Base-by-base conservation (phyloP, 2,797 vertebrate species). In the Antennarius maculatus region DNA sequence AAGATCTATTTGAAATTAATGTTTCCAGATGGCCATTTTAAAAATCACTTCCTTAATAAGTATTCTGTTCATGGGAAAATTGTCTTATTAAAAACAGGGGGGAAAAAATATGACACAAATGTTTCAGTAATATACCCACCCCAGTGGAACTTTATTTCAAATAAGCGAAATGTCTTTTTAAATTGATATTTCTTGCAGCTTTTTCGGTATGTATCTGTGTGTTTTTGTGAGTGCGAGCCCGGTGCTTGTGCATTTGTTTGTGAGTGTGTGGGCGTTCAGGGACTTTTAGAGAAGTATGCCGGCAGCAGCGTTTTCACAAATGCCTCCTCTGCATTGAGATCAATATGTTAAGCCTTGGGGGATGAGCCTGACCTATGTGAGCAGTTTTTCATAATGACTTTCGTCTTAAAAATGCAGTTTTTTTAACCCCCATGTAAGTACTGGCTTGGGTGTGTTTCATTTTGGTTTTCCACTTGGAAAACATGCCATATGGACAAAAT, bases 301-400 rank as follows among this genome's bases (percentile, higher is more conserved):
- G 5, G 76, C 77, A 77, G 82, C 86, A 86, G 85, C 68, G n/a
- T 80, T 85, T 86, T 71, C 69, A 78, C 82, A 85, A 86, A 85
- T 80, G 66, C 85, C 84, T 90, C 83, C 85, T 82, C 88, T 89
- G 87, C 88, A 88, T 85, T 54, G 55, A 67, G 80, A 90, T 91
- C 88, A 77, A 91, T 92, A 85, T 6, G 16, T 67, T 42, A 39
- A 69, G 77, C 79, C 84, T 73, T 61, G 28, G 50, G 72, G 79
- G 76, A 62, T 65, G 54, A 77, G 65, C 73, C 73, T 86, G 84
- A 90, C 84, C 87, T 71, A 67, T 83, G 71, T 56, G 71, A 79
- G 79, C 76, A 79, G 13, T 74, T 88, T 77, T 85, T 85, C 65
- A 79, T 85, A 81, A 82, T 86, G 84, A 85, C 54, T 79, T 76